Conservation (phyloP, 2,888 invertebrate species). For the Trachelus tabidus region DNA sequence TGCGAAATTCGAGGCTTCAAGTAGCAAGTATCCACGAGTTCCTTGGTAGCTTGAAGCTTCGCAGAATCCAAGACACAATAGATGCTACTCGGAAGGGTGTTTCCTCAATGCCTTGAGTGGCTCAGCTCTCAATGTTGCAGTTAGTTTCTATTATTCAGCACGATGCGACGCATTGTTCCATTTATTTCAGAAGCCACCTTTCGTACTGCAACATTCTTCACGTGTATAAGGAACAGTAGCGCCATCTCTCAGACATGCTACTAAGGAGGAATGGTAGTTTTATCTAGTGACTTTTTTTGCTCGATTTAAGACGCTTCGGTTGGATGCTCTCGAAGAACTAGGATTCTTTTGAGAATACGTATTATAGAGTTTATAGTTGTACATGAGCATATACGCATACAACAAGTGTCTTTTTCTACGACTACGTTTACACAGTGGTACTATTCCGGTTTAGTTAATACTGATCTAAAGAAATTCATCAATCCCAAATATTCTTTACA, state of each 20-base stretch:
- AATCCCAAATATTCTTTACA: too few relatives aligned
- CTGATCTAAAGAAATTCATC: too few relatives aligned
- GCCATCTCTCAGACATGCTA: not conserved
- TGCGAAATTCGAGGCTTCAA: slow-evolving; percentile 45
- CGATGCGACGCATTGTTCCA: slow-evolving; percentile 3
- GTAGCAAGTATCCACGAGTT: slow-evolving; percentile 17
- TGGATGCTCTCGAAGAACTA: not conserved
- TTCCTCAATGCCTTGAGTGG: slow-evolving; percentile 23
- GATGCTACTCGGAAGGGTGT: slow-evolving; percentile 18
- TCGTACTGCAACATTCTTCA: not conserved
- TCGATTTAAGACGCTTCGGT: not conserved
- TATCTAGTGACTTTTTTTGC: not conserved
- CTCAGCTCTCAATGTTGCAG: slow-evolving; percentile 21
- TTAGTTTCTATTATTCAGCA: slow-evolving; percentile 24
- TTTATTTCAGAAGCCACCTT: not conserved
- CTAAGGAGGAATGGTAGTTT: not conserved
- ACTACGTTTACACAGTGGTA: too few relatives aligned
- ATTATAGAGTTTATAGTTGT: not conserved
- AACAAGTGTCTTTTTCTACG: not conserved
- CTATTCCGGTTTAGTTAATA: too few relatives aligned
- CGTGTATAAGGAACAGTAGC: not conserved
- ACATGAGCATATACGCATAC: too few relatives aligned
- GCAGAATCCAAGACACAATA: slow-evolving; percentile 28
- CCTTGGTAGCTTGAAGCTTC: slow-evolving; percentile 24
- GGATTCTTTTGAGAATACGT: not conserved